A percentile compares a stretch with the other conserved stretches of the same genome.
phyloP scores from a whole-genome alignment of 2,888 invertebrate species.

The Crocallis elinguaria region DNA sequence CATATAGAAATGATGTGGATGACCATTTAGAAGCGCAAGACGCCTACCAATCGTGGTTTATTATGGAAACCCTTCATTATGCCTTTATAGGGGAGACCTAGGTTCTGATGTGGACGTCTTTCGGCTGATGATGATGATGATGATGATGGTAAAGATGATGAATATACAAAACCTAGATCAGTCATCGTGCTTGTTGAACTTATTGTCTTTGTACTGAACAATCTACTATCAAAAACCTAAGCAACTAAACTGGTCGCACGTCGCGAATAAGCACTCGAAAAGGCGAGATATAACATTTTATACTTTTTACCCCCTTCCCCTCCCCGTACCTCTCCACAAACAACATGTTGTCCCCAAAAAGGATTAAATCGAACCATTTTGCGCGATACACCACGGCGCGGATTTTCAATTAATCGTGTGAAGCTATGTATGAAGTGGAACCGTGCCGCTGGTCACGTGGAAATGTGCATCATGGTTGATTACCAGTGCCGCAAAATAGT shows the following conservation, averaged over 20 bases:
- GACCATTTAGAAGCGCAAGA: no score
- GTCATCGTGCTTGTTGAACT: no score
- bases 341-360: slow-evolving; percentile 9
- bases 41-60: no score
- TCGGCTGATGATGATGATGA: no score
- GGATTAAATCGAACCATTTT: slow-evolving; percentile 11
- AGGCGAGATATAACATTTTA: not conserved
- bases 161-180: no score
- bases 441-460: not conserved
- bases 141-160: no score
- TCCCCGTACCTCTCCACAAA: not conserved
- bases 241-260: not conserved
- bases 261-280: not conserved
- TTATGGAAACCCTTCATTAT: no score
- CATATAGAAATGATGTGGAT: no score
- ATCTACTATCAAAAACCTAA: not conserved
- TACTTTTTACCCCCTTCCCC: not conserved
- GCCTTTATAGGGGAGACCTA: no score
- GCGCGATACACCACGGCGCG: not conserved
- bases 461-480: not conserved
- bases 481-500: not conserved
- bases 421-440: not conserved
- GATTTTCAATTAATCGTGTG: slow-evolving; percentile 4
- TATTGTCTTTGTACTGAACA: no score
- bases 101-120: no score